phyloP scores from a whole-genome alignment of 2,888 invertebrate species.

The Gastracanthus pulcherrimus region DNA sequence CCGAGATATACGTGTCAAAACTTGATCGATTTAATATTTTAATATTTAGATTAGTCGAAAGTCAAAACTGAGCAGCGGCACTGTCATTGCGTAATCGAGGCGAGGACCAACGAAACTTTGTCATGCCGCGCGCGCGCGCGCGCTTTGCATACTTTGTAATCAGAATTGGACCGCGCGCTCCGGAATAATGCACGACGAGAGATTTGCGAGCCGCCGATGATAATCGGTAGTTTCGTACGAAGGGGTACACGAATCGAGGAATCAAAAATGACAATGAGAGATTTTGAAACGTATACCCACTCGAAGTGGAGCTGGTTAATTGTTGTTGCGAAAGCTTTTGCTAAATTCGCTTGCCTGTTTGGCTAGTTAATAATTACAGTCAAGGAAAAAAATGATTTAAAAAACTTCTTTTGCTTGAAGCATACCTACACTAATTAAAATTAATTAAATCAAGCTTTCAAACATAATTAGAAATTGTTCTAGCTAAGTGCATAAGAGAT shows the following conservation, averaged over 20 bases:
- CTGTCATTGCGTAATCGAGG: neutral
- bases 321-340: neutral
- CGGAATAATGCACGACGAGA: neutral
- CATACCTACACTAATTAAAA: too few relatives aligned
- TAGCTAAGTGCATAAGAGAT: too few relatives aligned
- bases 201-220: neutral
- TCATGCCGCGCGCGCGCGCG: neutral
- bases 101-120: too few relatives aligned
- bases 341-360: neutral
- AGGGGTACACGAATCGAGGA: too few relatives aligned
- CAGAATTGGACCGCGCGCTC: neutral
- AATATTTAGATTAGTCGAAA: conserved; percentile 54
- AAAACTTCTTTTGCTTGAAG: too few relatives aligned
- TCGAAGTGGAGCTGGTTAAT: neutral
- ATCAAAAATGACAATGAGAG: neutral
- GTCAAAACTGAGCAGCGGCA: neutral
- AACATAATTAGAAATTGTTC: too few relatives aligned
- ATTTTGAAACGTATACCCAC: conserved; percentile 3
- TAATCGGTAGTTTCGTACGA: too few relatives aligned
- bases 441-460: too few relatives aligned
- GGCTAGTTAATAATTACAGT: neutral
- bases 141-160: conserved; percentile 1
- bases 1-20: conserved; percentile 10
- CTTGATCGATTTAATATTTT: conserved; percentile 34
- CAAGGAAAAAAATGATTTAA: too few relatives aligned